Conservation (phyloP, 1,140 invertebrate genomes). For the Bradysia coprophila region DNA sequence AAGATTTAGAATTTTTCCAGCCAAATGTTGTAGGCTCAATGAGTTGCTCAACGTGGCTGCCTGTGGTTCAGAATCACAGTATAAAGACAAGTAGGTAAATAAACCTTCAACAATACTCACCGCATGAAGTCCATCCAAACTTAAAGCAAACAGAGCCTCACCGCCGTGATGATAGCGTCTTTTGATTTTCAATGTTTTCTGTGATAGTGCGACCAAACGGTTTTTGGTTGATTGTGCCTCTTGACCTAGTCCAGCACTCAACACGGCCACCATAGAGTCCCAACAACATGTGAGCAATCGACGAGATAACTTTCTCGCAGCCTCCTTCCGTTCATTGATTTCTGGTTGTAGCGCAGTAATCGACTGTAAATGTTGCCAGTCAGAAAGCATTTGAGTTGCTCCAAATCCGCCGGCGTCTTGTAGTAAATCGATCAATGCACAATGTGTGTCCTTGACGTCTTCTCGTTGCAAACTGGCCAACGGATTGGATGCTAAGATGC, state of each 20-base stretch:
- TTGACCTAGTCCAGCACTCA: constrained; percentile 54
- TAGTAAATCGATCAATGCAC: constrained; percentile 21
- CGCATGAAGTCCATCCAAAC: constrained; percentile 78
- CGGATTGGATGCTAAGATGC: constrained; percentile 56
- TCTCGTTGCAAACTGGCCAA: constrained; percentile 29
- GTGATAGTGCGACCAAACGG: constrained; percentile 31
- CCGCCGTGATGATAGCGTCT: constrained; percentile 35
- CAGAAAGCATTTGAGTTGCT: constrained; percentile 59
- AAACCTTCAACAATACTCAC: constrained; percentile 24
- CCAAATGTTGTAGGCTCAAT: constrained; percentile 52
- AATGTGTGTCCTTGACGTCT: constrained; percentile 14
- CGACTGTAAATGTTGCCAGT: constrained; percentile 63
- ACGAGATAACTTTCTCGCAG: constrained; percentile 41
- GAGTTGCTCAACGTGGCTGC: constrained; percentile 55
- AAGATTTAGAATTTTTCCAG: constrained; percentile 21
- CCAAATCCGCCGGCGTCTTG: constrained; percentile 67
- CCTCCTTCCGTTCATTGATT: constrained; percentile 33
- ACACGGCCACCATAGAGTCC: constrained; percentile 74
- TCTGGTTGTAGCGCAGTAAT: constrained; percentile 48
- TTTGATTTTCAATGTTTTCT: constrained; percentile 29
- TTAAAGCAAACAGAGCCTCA: constrained; percentile 59
- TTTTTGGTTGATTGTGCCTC: constrained; percentile 25
- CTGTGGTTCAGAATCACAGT: too few species aligned
- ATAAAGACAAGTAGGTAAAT: constrained; percentile 1
- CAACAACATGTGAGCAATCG: constrained; percentile 74